Evolutionary conservation across 2,888 invertebrate genomes (phyloP).

Genomic region (Melipona beecheii): DNA sequence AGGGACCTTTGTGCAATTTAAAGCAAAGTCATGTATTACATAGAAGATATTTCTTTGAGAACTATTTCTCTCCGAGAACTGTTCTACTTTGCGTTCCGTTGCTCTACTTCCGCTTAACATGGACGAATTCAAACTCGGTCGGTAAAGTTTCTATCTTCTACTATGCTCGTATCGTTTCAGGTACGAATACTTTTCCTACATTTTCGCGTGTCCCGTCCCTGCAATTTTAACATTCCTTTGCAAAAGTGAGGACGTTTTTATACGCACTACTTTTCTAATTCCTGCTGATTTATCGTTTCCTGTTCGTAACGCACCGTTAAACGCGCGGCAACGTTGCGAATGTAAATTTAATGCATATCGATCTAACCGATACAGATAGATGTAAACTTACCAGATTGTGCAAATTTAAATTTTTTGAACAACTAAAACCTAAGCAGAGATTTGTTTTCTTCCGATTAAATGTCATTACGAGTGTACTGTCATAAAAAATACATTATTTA

Average conservation of each 20-base stretch:
- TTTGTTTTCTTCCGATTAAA: too few relatives aligned
- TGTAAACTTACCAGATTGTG: too few relatives aligned
- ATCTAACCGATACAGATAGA: background rate
- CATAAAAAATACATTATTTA: too few relatives aligned
- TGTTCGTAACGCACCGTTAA: background rate
- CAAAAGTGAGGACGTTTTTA: background rate
- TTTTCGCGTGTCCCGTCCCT: background rate
- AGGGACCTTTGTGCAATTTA: conserved; percentile 63
- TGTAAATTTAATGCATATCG: background rate
- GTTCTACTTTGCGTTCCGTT: conserved; percentile 49
- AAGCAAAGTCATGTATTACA: conserved; percentile 64
- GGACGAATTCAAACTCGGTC: conserved; percentile 53
- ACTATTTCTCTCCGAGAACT: conserved; percentile 52
- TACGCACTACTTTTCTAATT: background rate
- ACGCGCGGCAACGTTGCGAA: rapidly evolving
- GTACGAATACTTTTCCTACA: background rate
- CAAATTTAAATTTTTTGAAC: too few relatives aligned
- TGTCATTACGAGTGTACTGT: too few relatives aligned
- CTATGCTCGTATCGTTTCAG: conserved; percentile 12
- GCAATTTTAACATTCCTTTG: background rate
- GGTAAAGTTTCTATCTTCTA: conserved; percentile 49
- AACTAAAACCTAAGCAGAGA: too few relatives aligned
- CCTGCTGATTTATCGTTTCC: background rate
- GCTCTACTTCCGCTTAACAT: conserved; percentile 52
- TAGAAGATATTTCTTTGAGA: conserved; percentile 60